Evolutionary conservation across 2,888 invertebrate species (phyloP), one percentile per base, ranked within the genome.

Genomic region (Meliscaeva auricollis): DNA sequence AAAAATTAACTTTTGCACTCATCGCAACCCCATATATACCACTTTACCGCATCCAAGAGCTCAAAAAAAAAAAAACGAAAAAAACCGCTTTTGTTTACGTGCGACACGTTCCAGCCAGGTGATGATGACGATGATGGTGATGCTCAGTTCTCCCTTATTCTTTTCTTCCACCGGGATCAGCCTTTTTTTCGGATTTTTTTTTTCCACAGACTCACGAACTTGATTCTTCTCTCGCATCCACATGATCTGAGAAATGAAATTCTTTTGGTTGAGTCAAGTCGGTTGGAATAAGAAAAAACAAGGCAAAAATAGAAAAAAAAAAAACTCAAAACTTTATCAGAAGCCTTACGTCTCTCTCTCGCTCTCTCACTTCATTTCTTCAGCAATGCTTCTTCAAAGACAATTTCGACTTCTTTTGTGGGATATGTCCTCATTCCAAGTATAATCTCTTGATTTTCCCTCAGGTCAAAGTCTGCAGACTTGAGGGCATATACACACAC

Each of bases 381-480:
- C 9, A 8, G 6, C 38, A 38, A 26, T 4, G 1, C n/a, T 1
- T 26, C 11, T 38, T 20, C 9, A 13, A 38, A 38, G 58, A 58
- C 15, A 38, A 15, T 44, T 64, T 64, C 38, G n/a, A 50, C 66
- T 66, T 58, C 32, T 60, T 32, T 58, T 69, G 48, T 15, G 46
- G 72, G 54, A 73, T 54, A 75, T 66, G 66, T 72, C 64, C 78
- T 75, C 74, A 84, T 84, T 35, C 66, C 69, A 44, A 58, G 26
- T 64, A 74, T 83, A 78, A 83, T 78, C 74, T 84, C 79, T 79
- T 84, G 84, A 79, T 79, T 84, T 68, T 75, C 52, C 69, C 79
- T 60, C 26, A 75, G 84, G 84, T 84, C 84, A 79, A 79, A 79
- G 74, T 79, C 79, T 84, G 66, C 75, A 70, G 75, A 84, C 66